phyloP scores from a whole-genome alignment of 1,140 invertebrate genomes.

The Galleria mellonella region DNA sequence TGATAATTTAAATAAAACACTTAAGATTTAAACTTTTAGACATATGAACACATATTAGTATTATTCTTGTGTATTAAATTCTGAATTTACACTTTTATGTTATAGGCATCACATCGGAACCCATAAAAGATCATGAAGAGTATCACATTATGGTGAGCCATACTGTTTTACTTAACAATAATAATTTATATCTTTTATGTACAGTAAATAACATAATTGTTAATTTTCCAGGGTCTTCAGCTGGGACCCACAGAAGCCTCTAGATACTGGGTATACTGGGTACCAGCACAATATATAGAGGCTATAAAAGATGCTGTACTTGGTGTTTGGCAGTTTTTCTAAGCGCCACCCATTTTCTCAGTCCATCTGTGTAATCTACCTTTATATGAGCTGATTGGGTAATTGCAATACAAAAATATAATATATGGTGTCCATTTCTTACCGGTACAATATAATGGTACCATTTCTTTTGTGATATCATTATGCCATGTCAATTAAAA shows the following conservation, averaged over 20 bases:
- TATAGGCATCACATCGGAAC: conserved; percentile 78
- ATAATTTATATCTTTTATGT: conserved; percentile 10
- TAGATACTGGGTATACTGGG: conserved; percentile 96
- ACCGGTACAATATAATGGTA: conserved; percentile 34
- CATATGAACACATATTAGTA: too few relatives aligned
- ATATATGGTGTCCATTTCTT: conserved; percentile 31
- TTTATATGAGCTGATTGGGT: conserved; percentile 17
- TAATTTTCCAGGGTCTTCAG: conserved; percentile 82
- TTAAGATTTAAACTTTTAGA: too few relatives aligned
- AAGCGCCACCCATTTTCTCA: conserved; percentile 28
- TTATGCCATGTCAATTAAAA: conserved; percentile 66
- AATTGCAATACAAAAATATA: conserved; percentile 15
- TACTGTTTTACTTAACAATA: conserved; percentile 7
- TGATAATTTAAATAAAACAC: too few relatives aligned
- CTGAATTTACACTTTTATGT: conserved; percentile 7
- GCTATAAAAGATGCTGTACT: conserved; percentile 94
- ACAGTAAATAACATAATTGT: not conserved
- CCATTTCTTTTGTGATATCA: conserved; percentile 59
- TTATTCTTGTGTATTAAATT: too few relatives aligned
- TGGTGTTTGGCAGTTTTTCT: conserved; percentile 91
- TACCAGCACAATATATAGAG: conserved; percentile 93
- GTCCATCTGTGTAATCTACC: conserved; percentile 38
- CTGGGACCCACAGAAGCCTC: conserved; percentile 92
- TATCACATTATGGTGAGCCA: conserved; percentile 93
- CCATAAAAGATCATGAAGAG: conserved; percentile 92